Base-by-base conservation (phyloP, 37 sponge, comb jelly and placozoan species). In the Bolinopsis microptera region DNA sequence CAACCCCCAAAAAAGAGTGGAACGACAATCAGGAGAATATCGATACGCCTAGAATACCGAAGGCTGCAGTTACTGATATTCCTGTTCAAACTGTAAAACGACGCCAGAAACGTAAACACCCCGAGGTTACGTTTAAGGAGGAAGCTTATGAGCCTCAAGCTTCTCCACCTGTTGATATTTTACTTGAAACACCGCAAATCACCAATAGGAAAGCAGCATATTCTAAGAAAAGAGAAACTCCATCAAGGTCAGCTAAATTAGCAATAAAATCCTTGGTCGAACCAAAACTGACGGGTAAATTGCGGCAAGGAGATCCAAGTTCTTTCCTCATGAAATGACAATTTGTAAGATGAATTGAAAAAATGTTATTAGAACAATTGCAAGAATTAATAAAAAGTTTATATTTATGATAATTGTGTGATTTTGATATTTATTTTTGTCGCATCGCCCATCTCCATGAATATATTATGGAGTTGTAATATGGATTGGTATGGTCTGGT, bases 291-390 rank as follows among this genome's bases (percentile, higher is more conserved):
- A 8, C 35, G 18, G 36, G 35, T 32, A 77, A 77, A 32, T 77
- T 77, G 33, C 33, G 80, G 16, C 80, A 77, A 18, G 80, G 80
- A 77, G 80, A 77, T 32, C 37, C 80, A 13, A 48, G n/a, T n/a
- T n/a, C n/a, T n/a, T n/a, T n/a, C n/a, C n/a, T n/a, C n/a, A n/a
- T n/a, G n/a, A n/a, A n/a, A n/a, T n/a, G n/a, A n/a, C n/a, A n/a
- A n/a, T n/a, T n/a, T n/a, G n/a, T n/a, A n/a, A n/a, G n/a, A n/a
- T n/a, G n/a, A n/a, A n/a, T n/a, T n/a, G n/a, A n/a, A n/a, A n/a
- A n/a, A n/a, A n/a, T n/a, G n/a, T n/a, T n/a, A n/a, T n/a, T n/a
- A n/a, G n/a, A n/a, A n/a, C n/a, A n/a, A n/a, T n/a, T n/a, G n/a
- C n/a, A n/a, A n/a, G n/a, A n/a, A n/a, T n/a, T n/a, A n/a, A n/a